These are phyloP conservation scores for Vireo griseus DNA, from an alignment of 2,797 vertebrate genomes.

Conservation along the genomic window DNA sequence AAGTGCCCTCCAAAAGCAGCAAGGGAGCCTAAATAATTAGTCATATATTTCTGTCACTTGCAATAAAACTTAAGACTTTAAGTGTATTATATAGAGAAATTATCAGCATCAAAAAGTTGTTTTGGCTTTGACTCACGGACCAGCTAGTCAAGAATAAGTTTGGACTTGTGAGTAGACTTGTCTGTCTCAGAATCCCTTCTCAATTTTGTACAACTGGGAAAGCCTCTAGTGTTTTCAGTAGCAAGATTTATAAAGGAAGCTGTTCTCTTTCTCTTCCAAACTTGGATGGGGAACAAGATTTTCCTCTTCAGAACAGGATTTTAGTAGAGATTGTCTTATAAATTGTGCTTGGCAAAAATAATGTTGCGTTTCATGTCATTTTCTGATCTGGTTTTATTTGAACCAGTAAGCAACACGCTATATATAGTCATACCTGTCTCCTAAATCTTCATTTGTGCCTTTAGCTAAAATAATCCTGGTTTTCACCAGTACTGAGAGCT, in stretches of 20 bases:
- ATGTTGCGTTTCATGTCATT: neutral
- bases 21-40: constrained; percentile 45
- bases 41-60: constrained; percentile 29
- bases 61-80: constrained; percentile 22
- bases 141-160: neutral
- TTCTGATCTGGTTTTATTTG: neutral
- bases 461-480: neutral
- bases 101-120: neutral
- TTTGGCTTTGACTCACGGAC: neutral
- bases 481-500: neutral
- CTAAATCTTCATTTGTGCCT: neutral
- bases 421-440: neutral
- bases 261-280: neutral
- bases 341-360: neutral
- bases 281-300: neutral
- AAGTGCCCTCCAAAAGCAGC: constrained; percentile 24
- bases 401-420: neutral
- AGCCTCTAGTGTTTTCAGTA: neutral
- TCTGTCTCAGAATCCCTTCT: neutral
- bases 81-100: constrained; percentile 10
- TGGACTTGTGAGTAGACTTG: neutral
- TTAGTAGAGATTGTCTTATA: neutral
- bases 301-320: neutral
- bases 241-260: neutral
- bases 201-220: neutral